Conservation (phyloP, 2,888 invertebrate species). For the Dicyrtoma fusca region DNA sequence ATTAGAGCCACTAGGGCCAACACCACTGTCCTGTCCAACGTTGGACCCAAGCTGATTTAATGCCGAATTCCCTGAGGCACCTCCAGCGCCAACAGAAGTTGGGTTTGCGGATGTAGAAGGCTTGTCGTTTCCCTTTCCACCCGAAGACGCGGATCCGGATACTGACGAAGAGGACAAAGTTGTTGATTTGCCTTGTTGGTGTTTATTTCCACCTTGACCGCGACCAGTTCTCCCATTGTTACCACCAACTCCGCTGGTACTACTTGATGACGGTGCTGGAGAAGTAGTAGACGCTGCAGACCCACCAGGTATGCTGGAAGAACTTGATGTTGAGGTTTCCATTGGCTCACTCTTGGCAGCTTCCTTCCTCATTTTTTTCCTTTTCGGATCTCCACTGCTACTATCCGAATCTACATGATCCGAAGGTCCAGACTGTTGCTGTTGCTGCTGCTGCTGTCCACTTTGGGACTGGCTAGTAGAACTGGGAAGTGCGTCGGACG, state of each 20-base stretch:
- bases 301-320: not conserved
- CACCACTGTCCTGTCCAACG: not conserved
- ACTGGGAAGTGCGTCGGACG: slow-evolving; percentile 41
- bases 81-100: not conserved
- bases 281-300: not conserved
- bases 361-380: slow-evolving; percentile 47
- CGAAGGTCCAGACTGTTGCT: not conserved
- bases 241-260: slow-evolving; percentile 7
- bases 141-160: not conserved
- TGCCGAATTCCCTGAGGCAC: slow-evolving; percentile 9
- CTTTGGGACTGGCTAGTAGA: not conserved
- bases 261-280: slow-evolving; percentile 2
- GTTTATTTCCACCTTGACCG: no score
- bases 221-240: slow-evolving; percentile 27
- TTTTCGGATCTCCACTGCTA: slow-evolving; percentile 42
- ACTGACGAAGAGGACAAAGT: slow-evolving; percentile 30
- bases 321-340: no score
- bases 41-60: not conserved
- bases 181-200: slow-evolving; percentile 38
- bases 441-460: not conserved
- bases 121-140: slow-evolving; percentile 20
- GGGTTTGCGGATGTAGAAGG: slow-evolving; percentile 20
- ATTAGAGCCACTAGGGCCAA: not conserved
- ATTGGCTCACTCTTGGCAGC: no score
- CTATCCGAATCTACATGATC: slow-evolving; percentile 42